Conservation (phyloP, 2,888 invertebrate species). For the Mythimna vitellina region DNA sequence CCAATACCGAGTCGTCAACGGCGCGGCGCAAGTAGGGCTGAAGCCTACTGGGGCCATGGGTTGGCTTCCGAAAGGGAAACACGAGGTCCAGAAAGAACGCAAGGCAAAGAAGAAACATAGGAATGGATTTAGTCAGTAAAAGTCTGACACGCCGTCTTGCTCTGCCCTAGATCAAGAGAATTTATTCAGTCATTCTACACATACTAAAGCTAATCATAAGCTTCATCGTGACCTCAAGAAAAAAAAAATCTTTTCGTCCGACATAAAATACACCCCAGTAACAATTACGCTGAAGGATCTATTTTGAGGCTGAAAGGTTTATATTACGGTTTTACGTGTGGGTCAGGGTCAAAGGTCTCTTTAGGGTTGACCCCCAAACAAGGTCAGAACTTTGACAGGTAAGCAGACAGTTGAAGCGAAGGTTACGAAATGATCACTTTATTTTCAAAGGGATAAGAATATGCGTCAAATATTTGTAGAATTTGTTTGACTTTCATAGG, state of each 20-base stretch:
- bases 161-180: no score
- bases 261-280: conserved; percentile 2
- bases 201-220: not conserved
- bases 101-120: no score
- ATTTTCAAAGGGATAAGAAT: not conserved
- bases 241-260: not conserved
- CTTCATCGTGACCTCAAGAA: not conserved
- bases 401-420: conserved; percentile 6
- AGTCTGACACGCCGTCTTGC: no score
- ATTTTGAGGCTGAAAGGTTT: conserved; percentile 28
- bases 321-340: conserved; percentile 27
- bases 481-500: no score
- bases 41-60: no score
- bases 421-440: conserved; percentile 1
- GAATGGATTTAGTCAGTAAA: no score
- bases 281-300: conserved; percentile 20
- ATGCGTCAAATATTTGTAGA: not conserved
- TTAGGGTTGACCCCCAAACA: conserved; percentile 36
- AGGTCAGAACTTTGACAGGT: conserved; percentile 34
- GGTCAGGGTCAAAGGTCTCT: conserved; percentile 36
- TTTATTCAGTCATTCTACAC: no score
- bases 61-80: no score
- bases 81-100: no score
- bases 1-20: no score
- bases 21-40: no score